Evolutionary conservation across 2,113 vertebrate genomes (phyloP).

Genomic region (Phodopus roborovskii): DNA sequence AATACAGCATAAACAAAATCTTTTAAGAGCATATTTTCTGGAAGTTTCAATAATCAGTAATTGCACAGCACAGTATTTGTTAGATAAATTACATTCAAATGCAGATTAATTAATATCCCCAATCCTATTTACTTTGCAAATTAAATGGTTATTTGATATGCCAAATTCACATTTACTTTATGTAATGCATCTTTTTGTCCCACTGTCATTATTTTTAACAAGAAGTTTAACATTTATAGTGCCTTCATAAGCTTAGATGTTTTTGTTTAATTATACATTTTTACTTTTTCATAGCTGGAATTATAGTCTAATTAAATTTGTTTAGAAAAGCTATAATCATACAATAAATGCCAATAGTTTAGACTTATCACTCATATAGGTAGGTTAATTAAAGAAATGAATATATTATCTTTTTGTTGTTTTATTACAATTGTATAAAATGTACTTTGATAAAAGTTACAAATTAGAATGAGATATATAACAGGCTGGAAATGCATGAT

Average conservation of each 20-base stretch:
- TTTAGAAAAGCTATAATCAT: slow-evolving; percentile 44
- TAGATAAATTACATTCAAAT: slow-evolving; percentile 19
- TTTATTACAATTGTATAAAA: slow-evolving; percentile 66
- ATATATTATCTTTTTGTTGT: slow-evolving; percentile 6
- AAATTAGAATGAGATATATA: slow-evolving; percentile 75
- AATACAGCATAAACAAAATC: background rate
- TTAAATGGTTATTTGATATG: slow-evolving; percentile 10
- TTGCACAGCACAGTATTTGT: background rate
- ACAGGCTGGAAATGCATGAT: slow-evolving; percentile 62
- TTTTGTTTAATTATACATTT: slow-evolving; percentile 70
- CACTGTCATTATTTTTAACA: slow-evolving; percentile 51
- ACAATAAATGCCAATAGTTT: slow-evolving; percentile 70
- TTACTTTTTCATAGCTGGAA: slow-evolving; percentile 32
- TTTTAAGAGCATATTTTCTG: slow-evolving; percentile 3
- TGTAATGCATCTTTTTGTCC: slow-evolving; percentile 4
- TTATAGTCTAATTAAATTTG: slow-evolving; percentile 59
- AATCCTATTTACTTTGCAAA: slow-evolving; percentile 34
- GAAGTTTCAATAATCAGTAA: background rate
- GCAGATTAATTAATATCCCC: background rate
- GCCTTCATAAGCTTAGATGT: slow-evolving; percentile 35
- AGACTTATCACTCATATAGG: slow-evolving; percentile 56
- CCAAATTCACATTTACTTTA: slow-evolving; percentile 7
- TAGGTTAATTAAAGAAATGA: slow-evolving; percentile 70
- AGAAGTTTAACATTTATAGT: background rate
- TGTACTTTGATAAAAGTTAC: slow-evolving; percentile 60